Base-by-base conservation (phyloP, 2,797 vertebrate species). In the Hapalemur alaotrensis region DNA sequence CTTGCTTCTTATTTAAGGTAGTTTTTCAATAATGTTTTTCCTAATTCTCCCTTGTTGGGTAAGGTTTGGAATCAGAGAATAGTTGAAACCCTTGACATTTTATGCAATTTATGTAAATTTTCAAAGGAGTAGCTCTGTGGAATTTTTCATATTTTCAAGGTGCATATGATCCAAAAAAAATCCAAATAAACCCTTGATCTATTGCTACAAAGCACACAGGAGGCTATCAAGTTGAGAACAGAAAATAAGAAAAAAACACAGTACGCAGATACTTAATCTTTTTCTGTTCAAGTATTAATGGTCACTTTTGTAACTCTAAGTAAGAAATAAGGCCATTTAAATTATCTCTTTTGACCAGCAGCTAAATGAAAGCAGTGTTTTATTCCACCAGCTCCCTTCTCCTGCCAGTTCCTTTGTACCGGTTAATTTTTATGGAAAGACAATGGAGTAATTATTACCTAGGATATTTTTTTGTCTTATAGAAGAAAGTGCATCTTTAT, bases 401-500 rank as follows among this genome's bases (percentile, higher is more conserved):
- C 38, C 30, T 70, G 65, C 20, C 41, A 70, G 1, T 63, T 91
- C 10, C 43, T 83, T 87, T 67, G 50, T 73, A 35, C 67, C 54
- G 50, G 43, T 75, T 43, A 90, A 93, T 35, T 76, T 87, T 88
- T 57, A 88, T 88, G 72, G 75, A 88, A 89, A 84, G 61, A 95
- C 67, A 59, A 73, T 67, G 65, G 32, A 78, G 67, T 46, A 59
- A 92, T 95, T 69, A 54, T 67, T 92, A 30, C 52, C 8, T 61
- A 79, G 76, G 30, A 46, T 38, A 63, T 43, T 85, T 87, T 95
- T 96, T 87, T 46, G 9, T 96, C 48, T 89, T 89, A 30, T 3
- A 48, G 63, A 35, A 81, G 23, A 94, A 95, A 90, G 18, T 63
- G 50, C 46, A 43, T 89, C 65, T 96, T 95, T 88, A 94, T 93